phyloP scores from a whole-genome alignment of 2,888 invertebrate genomes.

The Chouioia cunea region DNA sequence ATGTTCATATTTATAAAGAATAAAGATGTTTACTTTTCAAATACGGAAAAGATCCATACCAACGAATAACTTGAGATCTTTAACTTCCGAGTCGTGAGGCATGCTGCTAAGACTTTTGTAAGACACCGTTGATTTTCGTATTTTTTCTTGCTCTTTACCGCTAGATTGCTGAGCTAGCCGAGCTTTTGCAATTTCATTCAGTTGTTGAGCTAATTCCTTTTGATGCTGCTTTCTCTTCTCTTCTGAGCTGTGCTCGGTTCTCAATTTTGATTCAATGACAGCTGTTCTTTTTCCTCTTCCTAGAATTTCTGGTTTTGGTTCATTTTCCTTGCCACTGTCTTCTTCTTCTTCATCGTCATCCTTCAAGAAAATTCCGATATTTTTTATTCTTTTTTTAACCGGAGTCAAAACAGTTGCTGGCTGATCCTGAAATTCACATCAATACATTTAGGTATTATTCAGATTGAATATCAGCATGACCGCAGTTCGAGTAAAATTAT shows the following conservation, averaged over 20 bases:
- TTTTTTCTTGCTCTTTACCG: slow-evolving; percentile 88
- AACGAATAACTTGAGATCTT: slow-evolving; percentile 93
- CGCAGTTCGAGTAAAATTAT: not conserved
- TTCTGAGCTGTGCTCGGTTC: slow-evolving; percentile 95
- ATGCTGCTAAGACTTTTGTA: slow-evolving; percentile 93
- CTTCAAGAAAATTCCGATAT: slow-evolving; percentile 94
- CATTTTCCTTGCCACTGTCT: slow-evolving; percentile 72
- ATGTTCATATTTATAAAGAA: not conserved
- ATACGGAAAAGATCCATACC: slow-evolving; percentile 73
- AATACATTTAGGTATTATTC: slow-evolving; percentile 12
- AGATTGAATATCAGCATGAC: not conserved
- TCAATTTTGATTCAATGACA: slow-evolving; percentile 91
- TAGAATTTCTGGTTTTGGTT: slow-evolving; percentile 77
- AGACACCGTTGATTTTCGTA: slow-evolving; percentile 93
- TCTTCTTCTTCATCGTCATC: slow-evolving; percentile 89
- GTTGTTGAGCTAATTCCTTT: slow-evolving; percentile 88
- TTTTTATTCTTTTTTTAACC: slow-evolving; percentile 95
- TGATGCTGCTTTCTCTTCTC: slow-evolving; percentile 98
- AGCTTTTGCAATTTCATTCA: slow-evolving; percentile 94
- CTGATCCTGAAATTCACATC: slow-evolving; percentile 69
- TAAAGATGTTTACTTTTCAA: slow-evolving; percentile 4
- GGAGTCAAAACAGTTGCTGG: slow-evolving; percentile 90
- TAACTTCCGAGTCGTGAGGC: slow-evolving; percentile 94
- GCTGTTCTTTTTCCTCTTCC: slow-evolving; percentile 88
- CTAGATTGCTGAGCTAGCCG: slow-evolving; percentile 89